Base-by-base conservation (phyloP, 2,888 invertebrate genomes). In the Hirudinaria manillensis region DNA sequence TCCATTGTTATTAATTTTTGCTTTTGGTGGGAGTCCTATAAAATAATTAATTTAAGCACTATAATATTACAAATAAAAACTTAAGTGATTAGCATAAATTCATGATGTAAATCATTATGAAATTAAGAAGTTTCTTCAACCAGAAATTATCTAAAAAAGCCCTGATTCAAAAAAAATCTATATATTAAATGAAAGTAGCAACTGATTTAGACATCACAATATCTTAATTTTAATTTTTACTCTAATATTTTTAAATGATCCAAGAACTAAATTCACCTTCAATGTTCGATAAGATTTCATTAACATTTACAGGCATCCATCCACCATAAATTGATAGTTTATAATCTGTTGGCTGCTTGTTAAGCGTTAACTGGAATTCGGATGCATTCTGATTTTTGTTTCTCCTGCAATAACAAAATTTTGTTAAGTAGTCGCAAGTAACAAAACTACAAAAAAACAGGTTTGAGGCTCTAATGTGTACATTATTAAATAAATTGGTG, bases 311-410 rank as follows among this genome's bases (percentile, higher is more conserved):
- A 6, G 61, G 61, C 29, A 61, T 61, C 24, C 29, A 29, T 27
- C 4, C 61, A 6, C n/a, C 61, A 16, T 27, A 19, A 61, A 29
- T 61, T 10, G 61, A 61, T 6, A 61, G 61, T 29, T 61, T 24
- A 16, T 61, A 29, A 24, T 61, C 61, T 10, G 61, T 27, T 61
- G 61, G 24, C 29, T 61, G 61, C 10, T 27, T n/a, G 61, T 61
- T 29, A 21, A 61, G 19, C 2, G 61, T 61, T 10, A 61, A 29
- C 24, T 24, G 61, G 10, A 61, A 61, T 61, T 61, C 61, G 29
- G 61, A 27, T 10, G 61, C 24, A 61, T 61, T 61, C 61, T 61
- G 61, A 29, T 61, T 61, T 29, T 29, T 61, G 29, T 61, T 61
- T 61, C 61, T 24, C 24, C 61, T 61, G 61, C 29, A 27, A 61